Base-by-base conservation (phyloP, 2,797 vertebrate species). In the Anas bernieri region DNA sequence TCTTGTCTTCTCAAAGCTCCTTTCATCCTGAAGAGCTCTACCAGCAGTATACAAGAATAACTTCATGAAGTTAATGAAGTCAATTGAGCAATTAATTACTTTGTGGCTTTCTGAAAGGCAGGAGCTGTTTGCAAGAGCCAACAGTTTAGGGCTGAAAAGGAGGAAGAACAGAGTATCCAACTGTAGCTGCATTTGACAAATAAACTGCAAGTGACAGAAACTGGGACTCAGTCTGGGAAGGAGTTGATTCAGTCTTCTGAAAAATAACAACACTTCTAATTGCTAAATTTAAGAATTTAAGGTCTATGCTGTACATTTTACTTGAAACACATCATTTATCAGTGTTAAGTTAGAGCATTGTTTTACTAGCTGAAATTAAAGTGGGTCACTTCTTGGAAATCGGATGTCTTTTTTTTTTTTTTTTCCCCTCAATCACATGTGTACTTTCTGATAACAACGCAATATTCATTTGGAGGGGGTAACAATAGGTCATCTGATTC, bases 31-130 rank as follows among this genome's bases (percentile, higher is more conserved):
- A 52, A 74, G 46, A 79, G 26, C 25, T 82, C 83, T 78, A 37
- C 64, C 31, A 89, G 58, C 7, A 35, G 20, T 48, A 62, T n/a
- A 23, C 11, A 90, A 74, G 50, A 76, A 63, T 62, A n/a, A 39
- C 43, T 94, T 87, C n/a, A n/a, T n/a, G n/a, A n/a, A n/a, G n/a
- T n/a, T n/a, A 88, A 63, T 92, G 23, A 79, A 91, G 64, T 41
- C 26, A 88, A 30, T 37, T 58, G 74, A 73, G 62, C 48, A 88
- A 86, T 85, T 76, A 26, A 88, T 85, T 74, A 25, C 67, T 83
- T 72, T 41, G 41, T 81, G 68, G 25, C 28, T 84, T 39, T 94
- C 41, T 41, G 43, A 59, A 77, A 93, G 22, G 26, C 46, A 82
- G 30, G 48, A 92, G 67, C 5, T 90, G 15, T 61, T 84, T 35